Evolutionary conservation across 2,888 invertebrate genomes (phyloP).

Genomic region (Lasioglossum marginatum): DNA sequence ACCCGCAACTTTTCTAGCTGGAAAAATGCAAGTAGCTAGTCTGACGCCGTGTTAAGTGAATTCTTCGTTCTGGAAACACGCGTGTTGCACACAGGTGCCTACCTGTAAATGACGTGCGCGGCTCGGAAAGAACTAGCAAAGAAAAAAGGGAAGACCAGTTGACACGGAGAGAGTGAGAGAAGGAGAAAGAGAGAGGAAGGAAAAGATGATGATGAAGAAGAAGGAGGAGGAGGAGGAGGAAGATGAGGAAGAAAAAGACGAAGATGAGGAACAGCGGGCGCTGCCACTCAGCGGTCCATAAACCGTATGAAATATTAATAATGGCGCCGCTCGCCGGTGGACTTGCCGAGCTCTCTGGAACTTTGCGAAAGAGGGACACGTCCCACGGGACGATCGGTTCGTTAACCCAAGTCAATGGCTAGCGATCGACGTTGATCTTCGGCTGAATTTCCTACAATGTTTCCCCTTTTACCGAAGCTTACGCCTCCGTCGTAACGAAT

Average conservation of each 20-base stretch:
- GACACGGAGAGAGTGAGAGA: constrained; percentile 8
- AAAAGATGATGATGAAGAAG: constrained; percentile 46
- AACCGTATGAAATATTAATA: constrained; percentile 78
- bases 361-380: constrained; percentile 68
- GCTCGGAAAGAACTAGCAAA: constrained; percentile 18
- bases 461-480: neutral
- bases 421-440: constrained; percentile 41
- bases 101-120: constrained; percentile 50
- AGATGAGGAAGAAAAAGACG: constrained; percentile 36
- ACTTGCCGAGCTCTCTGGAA: constrained; percentile 51
- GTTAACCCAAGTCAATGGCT: constrained; percentile 61
- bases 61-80: constrained; percentile 11
- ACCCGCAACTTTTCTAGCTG: neutral
- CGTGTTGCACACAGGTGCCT: constrained; percentile 35
- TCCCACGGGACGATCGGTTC: constrained; percentile 69
- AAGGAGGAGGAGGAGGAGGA: constrained; percentile 22
- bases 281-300: constrained; percentile 76
- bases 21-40: constrained; percentile 18
- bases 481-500: neutral
- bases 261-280: constrained; percentile 67
- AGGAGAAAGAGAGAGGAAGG: constrained; percentile 29
- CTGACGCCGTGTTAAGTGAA: constrained; percentile 18
- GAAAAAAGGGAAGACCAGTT: constrained; percentile 24
- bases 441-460: constrained; percentile 38
- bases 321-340: constrained; percentile 67